phyloP scores from a whole-genome alignment of 1,140 invertebrate genomes.

The Diploscapter pachys region DNA sequence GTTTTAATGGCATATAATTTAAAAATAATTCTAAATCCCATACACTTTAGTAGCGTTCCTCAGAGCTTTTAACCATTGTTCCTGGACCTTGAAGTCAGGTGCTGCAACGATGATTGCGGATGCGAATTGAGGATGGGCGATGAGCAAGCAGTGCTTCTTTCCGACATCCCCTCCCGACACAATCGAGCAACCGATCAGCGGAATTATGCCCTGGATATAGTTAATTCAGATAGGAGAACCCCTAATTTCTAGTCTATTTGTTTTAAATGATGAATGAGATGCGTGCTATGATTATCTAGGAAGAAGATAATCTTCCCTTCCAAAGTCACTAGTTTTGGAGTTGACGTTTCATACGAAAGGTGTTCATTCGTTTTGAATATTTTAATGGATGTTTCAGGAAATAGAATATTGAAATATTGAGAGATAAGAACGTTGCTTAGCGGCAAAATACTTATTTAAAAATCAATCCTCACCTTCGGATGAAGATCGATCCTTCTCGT shows the following conservation, averaged over 20 bases:
- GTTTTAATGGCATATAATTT: no score
- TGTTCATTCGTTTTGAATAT: no score
- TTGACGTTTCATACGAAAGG: no score
- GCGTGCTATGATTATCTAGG: no score
- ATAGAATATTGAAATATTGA: no score
- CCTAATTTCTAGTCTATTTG: no score
- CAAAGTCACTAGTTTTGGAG: no score
- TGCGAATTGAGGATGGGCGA: constrained; percentile 41
- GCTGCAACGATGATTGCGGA: constrained; percentile 39
- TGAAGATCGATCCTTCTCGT: constrained; percentile 42
- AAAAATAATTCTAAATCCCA: not conserved
- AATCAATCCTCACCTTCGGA: constrained; percentile 32
- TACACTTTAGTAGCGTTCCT: constrained; percentile 45
- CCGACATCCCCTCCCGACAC: constrained; percentile 44
- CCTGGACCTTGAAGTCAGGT: constrained; percentile 36
- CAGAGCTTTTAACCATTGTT: constrained; percentile 39
- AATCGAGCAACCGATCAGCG: constrained; percentile 43
- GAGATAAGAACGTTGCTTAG: not conserved
- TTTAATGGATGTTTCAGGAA: no score
- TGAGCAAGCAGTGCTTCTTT: constrained; percentile 43
- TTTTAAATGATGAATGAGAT: no score
- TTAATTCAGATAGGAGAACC: not conserved
- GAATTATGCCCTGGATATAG: constrained; percentile 36
- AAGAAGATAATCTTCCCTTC: no score
- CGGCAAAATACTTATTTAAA: not conserved